Conservation (phyloP, 2,113 vertebrate genomes). For the Corvus moneduloides region DNA sequence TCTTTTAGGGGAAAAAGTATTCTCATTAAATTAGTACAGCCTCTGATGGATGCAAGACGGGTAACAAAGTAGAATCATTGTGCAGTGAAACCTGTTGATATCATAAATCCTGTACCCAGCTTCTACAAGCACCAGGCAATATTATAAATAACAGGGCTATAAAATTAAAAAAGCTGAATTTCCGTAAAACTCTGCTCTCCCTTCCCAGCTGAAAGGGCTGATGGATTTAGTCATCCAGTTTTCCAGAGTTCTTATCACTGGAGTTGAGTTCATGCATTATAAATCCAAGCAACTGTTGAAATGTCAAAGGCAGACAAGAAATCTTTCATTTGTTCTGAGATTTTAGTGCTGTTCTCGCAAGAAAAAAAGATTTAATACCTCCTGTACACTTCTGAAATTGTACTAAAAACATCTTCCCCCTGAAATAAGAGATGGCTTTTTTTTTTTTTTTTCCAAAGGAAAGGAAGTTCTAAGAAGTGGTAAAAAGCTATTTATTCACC, state of each 20-base stretch:
- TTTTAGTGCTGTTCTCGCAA: not conserved
- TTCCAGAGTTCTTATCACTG: constrained; percentile 8
- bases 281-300: constrained; percentile 30
- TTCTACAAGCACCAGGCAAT: not conserved
- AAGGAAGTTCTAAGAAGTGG: not conserved
- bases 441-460: not conserved
- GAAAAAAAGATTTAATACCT: not conserved
- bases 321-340: constrained; percentile 25
- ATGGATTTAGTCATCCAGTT: not conserved
- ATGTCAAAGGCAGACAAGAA: constrained; percentile 7
- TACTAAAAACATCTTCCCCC: not conserved
- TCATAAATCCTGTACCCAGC: not conserved
- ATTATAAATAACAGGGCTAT: not conserved
- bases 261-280: not conserved
- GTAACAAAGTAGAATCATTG: constrained; percentile 2
- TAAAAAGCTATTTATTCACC: not conserved
- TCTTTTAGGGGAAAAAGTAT: constrained; percentile 32
- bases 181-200: not conserved
- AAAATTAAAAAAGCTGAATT: not conserved
- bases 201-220: not conserved
- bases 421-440: not conserved
- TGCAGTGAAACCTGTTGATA: not conserved
- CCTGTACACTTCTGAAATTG: not conserved
- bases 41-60: not conserved
- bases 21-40: constrained; percentile 26